Evolutionary conservation across 2,888 invertebrate genomes (phyloP), one percentile per base, ranked within the genome.

Genomic region (Acrobasis consociella): DNA sequence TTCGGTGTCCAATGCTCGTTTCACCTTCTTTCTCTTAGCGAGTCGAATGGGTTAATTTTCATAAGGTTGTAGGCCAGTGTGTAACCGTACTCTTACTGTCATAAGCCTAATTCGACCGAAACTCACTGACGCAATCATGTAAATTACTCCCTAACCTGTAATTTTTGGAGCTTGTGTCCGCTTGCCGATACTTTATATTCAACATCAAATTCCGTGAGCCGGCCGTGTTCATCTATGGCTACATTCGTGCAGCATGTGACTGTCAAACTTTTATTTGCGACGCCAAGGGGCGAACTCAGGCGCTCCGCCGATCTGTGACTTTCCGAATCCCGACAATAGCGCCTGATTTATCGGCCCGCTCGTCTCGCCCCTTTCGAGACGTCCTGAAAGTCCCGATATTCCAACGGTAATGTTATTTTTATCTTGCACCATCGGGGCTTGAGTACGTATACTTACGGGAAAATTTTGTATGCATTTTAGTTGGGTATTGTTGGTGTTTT

Each of bases 251-350:
- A 50, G 38, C 17, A 9, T 22, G 56, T 46, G 13, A 22, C 56
- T 42, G 60, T 62, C 61, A 62, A 53, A 61, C 58, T 66, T 66
- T 66, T 66, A 66, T 66, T 66, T 58, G 64, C 50, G 62, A 58
- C 62, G 60, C 62, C 49, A 61, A 61, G 58, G 62, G 58, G 52
- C 52, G 52, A 60, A 52, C 31, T 62, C 49, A 53, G 62, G 49
- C 46, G 49, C 13, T 49, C 46, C 62, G 38, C 50, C 46, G 49
- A 39, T 60, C 50, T 50, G 59, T 50, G 49, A 49, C 59, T 83
- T 78, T 66, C 74, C 76, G 72, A 85, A 82, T 78, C 65, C 74
- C 75, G 72, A 85, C 84, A 82, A 84, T 83, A 76, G 79, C 76
- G 70, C 67, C 78, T 84, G 84, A 84, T 84, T 85, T 84, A 84